Base-by-base conservation (phyloP, 2,113 vertebrate genomes). In the Phocoena phocoena region DNA sequence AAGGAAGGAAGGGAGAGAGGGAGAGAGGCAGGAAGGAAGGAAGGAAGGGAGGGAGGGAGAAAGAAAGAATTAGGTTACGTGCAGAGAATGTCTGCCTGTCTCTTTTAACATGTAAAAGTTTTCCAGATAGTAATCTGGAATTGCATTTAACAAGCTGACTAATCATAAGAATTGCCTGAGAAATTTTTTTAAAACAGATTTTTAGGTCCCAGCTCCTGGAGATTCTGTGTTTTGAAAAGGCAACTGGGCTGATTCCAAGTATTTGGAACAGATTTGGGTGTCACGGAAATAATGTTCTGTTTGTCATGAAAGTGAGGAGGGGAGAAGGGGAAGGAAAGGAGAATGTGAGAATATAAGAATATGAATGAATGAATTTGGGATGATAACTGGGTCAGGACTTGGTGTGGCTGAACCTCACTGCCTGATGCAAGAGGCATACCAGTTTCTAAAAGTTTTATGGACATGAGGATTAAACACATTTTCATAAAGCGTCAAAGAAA, bases 221-320 rank as follows among this genome's bases (percentile, higher is more conserved):
- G 36, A 86, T 70, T 92, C 26, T 88, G 13, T 95, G 53, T 94
- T 86, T 96, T 80, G 41, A 87, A 90, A 92, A 90, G 41, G 65
- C 21, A 91, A 3, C 80, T 85, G 76, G 50, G 47, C 79, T 55
- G 44, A 94, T 97, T 92, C 55, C 36, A 73, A 83, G 55, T 90
- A 91, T 88, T 91, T 93, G 38, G 38, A 79, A 93, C 47, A 88
- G 53, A 74, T 85, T 50, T 89, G 21, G 25, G 47, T 95, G 38
- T 95, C 74, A 95, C 13, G 11, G 21, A 93, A 95, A 73, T 92
- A 79, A 79, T 55, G 21, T 82, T 93, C 55, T 73, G 4, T 71
- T 93, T 95, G 38, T 90, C 33, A 12, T 73, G 15, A 86, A 18
- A 85, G 23, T 62, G 88, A 68, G 25, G 38, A 93, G 50, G n/a